Percentiles rank a stretch among this genome's conserved stretches.
These are phyloP conservation scores for Aptenodytes forsteri DNA, from an alignment of 2,113 vertebrate species.

Conservation along the genomic window DNA sequence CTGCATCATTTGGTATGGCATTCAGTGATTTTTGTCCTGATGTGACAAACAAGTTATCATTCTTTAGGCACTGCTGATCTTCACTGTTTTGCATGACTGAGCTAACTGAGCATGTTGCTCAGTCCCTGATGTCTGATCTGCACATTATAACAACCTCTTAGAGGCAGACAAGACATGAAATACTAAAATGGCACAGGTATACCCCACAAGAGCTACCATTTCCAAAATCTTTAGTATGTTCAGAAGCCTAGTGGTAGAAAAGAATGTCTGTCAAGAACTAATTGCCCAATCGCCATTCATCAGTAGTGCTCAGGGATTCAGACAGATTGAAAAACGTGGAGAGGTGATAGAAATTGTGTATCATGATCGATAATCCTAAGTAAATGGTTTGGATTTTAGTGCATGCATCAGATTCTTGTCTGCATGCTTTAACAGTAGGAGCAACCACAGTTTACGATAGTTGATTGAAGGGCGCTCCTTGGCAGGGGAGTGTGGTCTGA, in stretches of 20 bases:
- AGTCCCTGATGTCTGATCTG: not conserved
- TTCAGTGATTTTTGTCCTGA: conserved; percentile 18
- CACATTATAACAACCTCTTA: not conserved
- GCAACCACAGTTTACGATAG: not conserved
- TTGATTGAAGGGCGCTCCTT: not conserved
- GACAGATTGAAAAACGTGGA: not conserved
- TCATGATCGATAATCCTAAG: rapidly evolving
- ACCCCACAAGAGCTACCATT: not conserved
- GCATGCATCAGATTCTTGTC: not conserved
- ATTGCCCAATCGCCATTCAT: not conserved
- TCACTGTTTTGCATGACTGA: not conserved
- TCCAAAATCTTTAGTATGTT: not conserved
- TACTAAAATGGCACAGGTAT: not conserved
- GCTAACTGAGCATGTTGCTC: not conserved
- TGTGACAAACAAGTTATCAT: conserved; percentile 6
- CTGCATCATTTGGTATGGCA: conserved; percentile 26
- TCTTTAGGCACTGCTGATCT: not conserved
- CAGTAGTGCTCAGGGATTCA: not conserved
- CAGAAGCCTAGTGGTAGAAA: not conserved
- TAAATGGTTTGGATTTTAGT: not conserved
- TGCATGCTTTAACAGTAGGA: not conserved
- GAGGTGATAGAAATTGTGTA: not conserved
- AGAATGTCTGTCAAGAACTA: not conserved
- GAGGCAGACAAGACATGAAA: not conserved
- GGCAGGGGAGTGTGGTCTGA: rapidly evolving